Evolutionary conservation across 2,888 invertebrate genomes (phyloP).

Genomic region (Orgyia antiqua): DNA sequence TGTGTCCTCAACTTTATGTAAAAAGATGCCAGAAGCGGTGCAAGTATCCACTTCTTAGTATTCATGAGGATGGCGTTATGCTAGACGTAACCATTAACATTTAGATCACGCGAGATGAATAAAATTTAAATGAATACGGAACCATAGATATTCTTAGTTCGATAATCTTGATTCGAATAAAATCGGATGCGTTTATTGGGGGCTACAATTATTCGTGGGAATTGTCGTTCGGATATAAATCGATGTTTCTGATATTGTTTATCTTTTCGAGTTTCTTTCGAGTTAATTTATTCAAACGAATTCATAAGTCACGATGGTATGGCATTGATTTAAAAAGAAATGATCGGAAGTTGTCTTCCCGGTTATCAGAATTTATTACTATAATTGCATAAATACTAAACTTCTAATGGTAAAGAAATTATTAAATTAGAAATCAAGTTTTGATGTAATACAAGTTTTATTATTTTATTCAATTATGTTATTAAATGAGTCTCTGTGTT

Average conservation of each 20-base stretch:
- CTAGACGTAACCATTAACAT: slow-evolving; percentile 29
- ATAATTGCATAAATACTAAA: slow-evolving; percentile 4
- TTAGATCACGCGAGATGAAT: slow-evolving; percentile 25
- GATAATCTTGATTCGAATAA: slow-evolving; percentile 14
- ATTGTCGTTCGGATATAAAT: slow-evolving; percentile 28
- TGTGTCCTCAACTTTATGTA: slow-evolving; percentile 21
- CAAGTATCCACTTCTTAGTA: slow-evolving; percentile 52
- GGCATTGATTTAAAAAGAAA: slow-evolving; percentile 13
- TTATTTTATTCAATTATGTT: slow-evolving; percentile 4
- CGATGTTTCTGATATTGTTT: slow-evolving; percentile 14
- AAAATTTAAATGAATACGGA: slow-evolving; percentile 25
- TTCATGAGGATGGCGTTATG: slow-evolving; percentile 55
- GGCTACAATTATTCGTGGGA: slow-evolving; percentile 28
- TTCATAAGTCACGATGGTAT: slow-evolving; percentile 25
- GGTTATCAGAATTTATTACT: slow-evolving; percentile 7
- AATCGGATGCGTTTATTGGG: slow-evolving; percentile 13
- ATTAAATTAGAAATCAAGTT: slow-evolving; percentile 3
- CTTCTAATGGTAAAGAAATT: slow-evolving; percentile 3
- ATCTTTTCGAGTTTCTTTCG: slow-evolving; percentile 11
- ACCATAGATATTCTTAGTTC: slow-evolving; percentile 24
- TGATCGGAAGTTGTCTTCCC: slow-evolving; percentile 22
- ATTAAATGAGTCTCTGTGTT: neutral
- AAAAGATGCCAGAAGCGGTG: slow-evolving; percentile 55
- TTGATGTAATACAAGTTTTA: slow-evolving; percentile 5
- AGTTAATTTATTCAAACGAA: slow-evolving; percentile 25